Base-by-base conservation (phyloP, 2,888 invertebrate genomes). In the Drosophila nr. perissopoda region DNA sequence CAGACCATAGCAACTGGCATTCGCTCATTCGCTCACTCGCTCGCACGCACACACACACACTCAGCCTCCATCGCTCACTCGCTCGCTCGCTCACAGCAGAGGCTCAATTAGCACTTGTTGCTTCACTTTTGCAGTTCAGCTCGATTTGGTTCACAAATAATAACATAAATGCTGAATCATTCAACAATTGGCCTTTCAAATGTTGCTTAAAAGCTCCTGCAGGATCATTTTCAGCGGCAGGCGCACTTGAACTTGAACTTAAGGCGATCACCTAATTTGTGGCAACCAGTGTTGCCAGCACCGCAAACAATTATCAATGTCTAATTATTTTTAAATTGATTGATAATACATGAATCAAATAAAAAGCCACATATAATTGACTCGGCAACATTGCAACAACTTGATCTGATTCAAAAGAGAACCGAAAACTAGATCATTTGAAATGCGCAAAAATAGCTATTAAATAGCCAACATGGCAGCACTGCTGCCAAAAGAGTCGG, bases 181-280 rank as follows among this genome's bases (percentile, higher is more conserved):
- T 78, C 73, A 83, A 65, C 78, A 88, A 86, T 81, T 81, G 78
- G 68, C 61, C 64, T 59, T 63, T 61, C 34, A 33, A 61, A 68
- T 56, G 2, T 11, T 21, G 18, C 27, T 38, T 7, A 38, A 27
- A 11, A 13, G 59, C 27, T 78, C 68, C 64, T 72, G 38, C 68
- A 78, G 81, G 76, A 78, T 80, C 27, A 57, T 21, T 56, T 29
- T 21, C 16, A 34, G 21, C 21, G 25, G 18, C 60, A 57, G 38
- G 46, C 76, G 85, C 77, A 77, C 85, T 89, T 91, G 90, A 91
- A 91, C 91, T 91, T 91, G 90, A 90, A 88, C 83, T 83, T 83
- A 56, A 64, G 53, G 56, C 53, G 46, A 29, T 4, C 21, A 58
- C 63, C 66, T 63, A 75, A 77, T 77, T 62, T 60, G 36, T 40